These are phyloP conservation scores for Radopholus similis DNA, from an alignment of 1,140 invertebrate species.

Conservation along the genomic window DNA sequence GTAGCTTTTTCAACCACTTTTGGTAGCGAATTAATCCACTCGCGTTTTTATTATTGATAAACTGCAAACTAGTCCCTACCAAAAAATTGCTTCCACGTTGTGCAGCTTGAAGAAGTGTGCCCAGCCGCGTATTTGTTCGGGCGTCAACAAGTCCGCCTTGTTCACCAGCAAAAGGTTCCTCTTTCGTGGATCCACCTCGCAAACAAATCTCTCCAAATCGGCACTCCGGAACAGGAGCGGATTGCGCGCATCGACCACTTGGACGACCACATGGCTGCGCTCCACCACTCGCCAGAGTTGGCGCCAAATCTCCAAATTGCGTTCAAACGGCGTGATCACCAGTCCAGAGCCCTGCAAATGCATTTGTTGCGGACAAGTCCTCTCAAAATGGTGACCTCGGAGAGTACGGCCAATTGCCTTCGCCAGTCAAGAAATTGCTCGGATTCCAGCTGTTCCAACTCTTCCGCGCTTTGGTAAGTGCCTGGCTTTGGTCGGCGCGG, in stretches of 20 bases:
- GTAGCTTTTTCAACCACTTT: too few species aligned
- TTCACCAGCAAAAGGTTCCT: constrained; percentile 82
- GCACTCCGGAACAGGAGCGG: constrained; percentile 86
- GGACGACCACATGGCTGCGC: constrained; percentile 86
- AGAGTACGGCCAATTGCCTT: constrained; percentile 40
- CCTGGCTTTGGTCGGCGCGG: constrained; percentile 65
- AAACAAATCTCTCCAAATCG: constrained; percentile 89
- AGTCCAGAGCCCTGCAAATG: constrained; percentile 68
- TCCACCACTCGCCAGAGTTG: constrained; percentile 97
- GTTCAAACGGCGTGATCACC: constrained; percentile 90
- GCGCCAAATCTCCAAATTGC: constrained; percentile 95
- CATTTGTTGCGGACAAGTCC: neutral
- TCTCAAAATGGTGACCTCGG: constrained; percentile 48
- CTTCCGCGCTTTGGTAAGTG: constrained; percentile 47
- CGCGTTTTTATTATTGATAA: neutral
- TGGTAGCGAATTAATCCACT: too few species aligned
- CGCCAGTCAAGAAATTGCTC: constrained; percentile 52
- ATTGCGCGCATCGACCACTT: constrained; percentile 87
- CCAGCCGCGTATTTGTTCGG: constrained; percentile 78
- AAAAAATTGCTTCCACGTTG: constrained; percentile 74
- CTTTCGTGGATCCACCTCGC: constrained; percentile 74
- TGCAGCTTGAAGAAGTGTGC: constrained; percentile 76
- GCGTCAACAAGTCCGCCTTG: constrained; percentile 88
- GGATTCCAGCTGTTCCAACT: constrained; percentile 46
- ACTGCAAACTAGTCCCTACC: constrained; percentile 58